Evolutionary conservation across 2,113 vertebrate genomes (phyloP), one percentile per base, ranked within the genome.

Genomic region (Gobiocypris rarus): DNA sequence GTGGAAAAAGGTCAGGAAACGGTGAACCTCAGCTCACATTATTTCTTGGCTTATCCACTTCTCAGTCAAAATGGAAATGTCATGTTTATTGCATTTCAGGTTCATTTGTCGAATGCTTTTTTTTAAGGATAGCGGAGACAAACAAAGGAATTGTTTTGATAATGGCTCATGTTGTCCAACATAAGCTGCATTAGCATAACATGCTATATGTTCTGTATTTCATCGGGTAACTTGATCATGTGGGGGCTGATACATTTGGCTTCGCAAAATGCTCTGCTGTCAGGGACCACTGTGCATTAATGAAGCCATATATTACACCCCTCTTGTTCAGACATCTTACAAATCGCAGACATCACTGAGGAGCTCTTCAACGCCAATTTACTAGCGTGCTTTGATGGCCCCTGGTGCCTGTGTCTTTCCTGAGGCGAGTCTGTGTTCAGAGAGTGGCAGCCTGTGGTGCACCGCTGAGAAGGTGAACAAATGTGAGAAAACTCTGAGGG

Each of bases 351-450:
- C 94, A 95, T 94, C 94, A 94, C 95, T 95, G 94, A 93, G 93
- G 95, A 95, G 93, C 93, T 95, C 93, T 94, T 93, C 92, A 87
- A 93, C 85, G 90, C 91, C 94, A 95, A 95, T 95, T 95, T 95
- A 95, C 56, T 93, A 94, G 94, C 92, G 93, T 94, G 91, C 94
- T 95, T 95, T 93, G 92, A 94, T 93, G 90, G 92, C 93, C 92
- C 93, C 92, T 91, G 91, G 93, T 91, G 92, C 50, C 87, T 6
- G 86, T 89, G 75, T 83, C 83, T 81, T 75, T 86, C 73, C 82
- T 10, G 31, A 84, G 43, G 78, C 63, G 34, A 31, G 61, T 9
- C 43, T 8, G 17, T 52, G 83, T 52, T 70, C 31, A 45, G 19
- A 70, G 83, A 75, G 67, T 54, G 6, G 50, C 14, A 61, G 54